These are phyloP conservation scores for Drosophila melanogaster DNA, from an alignment of 1,140 invertebrate genomes.

Conservation along the genomic window DNA sequence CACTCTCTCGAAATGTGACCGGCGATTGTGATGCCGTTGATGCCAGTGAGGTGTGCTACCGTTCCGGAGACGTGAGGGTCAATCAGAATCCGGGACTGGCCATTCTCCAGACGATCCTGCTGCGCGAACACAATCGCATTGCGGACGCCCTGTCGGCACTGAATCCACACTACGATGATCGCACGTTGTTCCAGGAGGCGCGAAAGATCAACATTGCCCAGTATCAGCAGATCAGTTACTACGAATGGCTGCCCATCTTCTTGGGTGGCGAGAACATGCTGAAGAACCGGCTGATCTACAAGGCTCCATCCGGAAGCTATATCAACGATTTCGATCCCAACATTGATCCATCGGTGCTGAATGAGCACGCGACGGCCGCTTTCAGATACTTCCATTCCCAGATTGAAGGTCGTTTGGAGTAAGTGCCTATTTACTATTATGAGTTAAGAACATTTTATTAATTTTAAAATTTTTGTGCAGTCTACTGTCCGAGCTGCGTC, in stretches of 20 bases:
- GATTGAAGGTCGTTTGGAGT: conserved; percentile 92
- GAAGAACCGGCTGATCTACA: conserved; percentile 89
- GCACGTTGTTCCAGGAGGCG: conserved; percentile 94
- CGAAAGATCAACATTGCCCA: conserved; percentile 91
- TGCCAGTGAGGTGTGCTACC: conserved; percentile 88
- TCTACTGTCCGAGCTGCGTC: conserved; percentile 88
- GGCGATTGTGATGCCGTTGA: conserved; percentile 87
- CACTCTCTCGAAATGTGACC: conserved; percentile 88
- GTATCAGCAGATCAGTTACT: conserved; percentile 94
- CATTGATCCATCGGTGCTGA: conserved; percentile 92
- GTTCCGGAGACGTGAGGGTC: conserved; percentile 91
- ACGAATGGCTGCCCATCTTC: conserved; percentile 94
- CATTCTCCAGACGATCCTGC: conserved; percentile 92
- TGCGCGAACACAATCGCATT: conserved; percentile 96
- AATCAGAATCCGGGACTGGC: conserved; percentile 95
- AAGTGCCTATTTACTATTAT: conserved; percentile 66
- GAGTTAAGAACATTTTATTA: no score
- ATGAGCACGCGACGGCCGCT: conserved; percentile 94
- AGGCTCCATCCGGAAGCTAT: conserved; percentile 86
- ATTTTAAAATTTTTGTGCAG: conserved; percentile 84
- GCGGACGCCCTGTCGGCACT: conserved; percentile 89
- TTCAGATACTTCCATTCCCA: conserved; percentile 95
- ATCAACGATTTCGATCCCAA: conserved; percentile 94
- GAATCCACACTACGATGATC: conserved; percentile 95
- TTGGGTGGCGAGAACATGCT: conserved; percentile 89